Evolutionary conservation across 2,888 invertebrate species (phyloP).

Genomic region (Drosophila yooni): DNA sequence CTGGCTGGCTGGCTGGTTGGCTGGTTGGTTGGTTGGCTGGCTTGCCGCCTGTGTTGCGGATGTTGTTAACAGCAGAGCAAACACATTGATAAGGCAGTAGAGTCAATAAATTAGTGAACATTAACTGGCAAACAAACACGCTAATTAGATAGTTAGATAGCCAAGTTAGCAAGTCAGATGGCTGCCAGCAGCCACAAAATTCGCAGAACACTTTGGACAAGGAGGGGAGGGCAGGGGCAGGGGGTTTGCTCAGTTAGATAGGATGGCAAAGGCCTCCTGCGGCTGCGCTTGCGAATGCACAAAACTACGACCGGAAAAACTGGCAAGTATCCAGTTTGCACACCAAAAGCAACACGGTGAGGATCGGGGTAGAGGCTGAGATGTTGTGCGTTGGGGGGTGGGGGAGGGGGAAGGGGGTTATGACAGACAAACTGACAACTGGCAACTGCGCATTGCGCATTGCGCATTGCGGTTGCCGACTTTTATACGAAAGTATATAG

Average conservation of each 20-base stretch:
- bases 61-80: conserved; percentile 69
- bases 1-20: neutral
- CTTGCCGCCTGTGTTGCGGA: conserved; percentile 54
- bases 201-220: conserved; percentile 40
- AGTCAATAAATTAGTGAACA: conserved; percentile 60
- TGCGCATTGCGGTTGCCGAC: conserved; percentile 74
- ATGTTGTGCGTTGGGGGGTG: neutral
- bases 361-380: neutral
- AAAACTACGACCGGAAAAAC: conserved; percentile 73
- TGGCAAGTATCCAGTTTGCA: conserved; percentile 63
- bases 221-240: neutral
- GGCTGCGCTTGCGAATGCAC: conserved; percentile 24
- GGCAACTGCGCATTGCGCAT: conserved; percentile 79
- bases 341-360: neutral
- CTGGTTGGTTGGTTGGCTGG: conserved; percentile 1
- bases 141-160: conserved; percentile 69
- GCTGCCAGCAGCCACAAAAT: conserved; percentile 34
- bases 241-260: neutral
- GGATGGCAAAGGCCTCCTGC: conserved; percentile 31
- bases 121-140: conserved; percentile 70
- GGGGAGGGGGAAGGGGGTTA: neutral
- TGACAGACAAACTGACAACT: conserved; percentile 30
- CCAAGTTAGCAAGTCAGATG: conserved; percentile 18
- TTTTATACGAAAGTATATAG: conserved; percentile 40
- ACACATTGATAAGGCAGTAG: conserved; percentile 61